These are phyloP conservation scores for Tauraco hartlaubi DNA, from an alignment of 2,797 vertebrate species.

Conservation along the genomic window DNA sequence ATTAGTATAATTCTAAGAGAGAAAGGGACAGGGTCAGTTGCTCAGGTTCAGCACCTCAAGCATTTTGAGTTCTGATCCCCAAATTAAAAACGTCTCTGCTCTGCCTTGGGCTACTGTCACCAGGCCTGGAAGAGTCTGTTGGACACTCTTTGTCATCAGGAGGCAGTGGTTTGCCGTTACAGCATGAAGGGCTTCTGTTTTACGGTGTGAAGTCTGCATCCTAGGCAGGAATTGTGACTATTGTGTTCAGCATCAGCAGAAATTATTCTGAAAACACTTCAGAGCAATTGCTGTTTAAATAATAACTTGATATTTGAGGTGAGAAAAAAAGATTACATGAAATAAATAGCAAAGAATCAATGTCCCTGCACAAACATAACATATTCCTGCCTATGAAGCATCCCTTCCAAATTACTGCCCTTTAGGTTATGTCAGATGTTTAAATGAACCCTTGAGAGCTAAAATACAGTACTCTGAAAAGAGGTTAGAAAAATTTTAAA, in stretches of 20 bases:
- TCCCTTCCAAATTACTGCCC: constrained; percentile 16
- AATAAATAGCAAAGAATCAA: constrained; percentile 58
- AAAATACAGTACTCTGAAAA: constrained; percentile 68
- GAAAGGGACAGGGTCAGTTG: neutral
- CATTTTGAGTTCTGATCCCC: constrained; percentile 10
- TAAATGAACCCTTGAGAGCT: constrained; percentile 61
- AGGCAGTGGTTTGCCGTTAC: neutral
- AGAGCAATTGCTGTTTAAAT: constrained; percentile 20
- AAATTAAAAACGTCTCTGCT: constrained; percentile 7
- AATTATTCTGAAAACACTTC: constrained; percentile 12
- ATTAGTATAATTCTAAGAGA: neutral
- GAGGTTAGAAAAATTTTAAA: constrained; percentile 53
- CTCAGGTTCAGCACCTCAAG: constrained; percentile 5
- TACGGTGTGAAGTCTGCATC: neutral
- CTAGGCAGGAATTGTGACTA: constrained; percentile 53
- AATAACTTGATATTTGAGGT: neutral
- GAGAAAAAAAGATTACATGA: neutral
- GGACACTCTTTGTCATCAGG: neutral
- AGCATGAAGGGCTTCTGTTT: neutral
- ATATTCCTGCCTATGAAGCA: constrained; percentile 30
- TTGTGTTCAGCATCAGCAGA: neutral
- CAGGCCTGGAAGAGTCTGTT: constrained; percentile 3
- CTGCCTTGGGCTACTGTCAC: neutral
- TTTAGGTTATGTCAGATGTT: constrained; percentile 38
- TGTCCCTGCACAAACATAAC: neutral